Percentiles rank a stretch among this genome's conserved stretches.
These are phyloP conservation scores for Lacanobia oleracea DNA, from an alignment of 2,888 invertebrate species.

Conservation along the genomic window DNA sequence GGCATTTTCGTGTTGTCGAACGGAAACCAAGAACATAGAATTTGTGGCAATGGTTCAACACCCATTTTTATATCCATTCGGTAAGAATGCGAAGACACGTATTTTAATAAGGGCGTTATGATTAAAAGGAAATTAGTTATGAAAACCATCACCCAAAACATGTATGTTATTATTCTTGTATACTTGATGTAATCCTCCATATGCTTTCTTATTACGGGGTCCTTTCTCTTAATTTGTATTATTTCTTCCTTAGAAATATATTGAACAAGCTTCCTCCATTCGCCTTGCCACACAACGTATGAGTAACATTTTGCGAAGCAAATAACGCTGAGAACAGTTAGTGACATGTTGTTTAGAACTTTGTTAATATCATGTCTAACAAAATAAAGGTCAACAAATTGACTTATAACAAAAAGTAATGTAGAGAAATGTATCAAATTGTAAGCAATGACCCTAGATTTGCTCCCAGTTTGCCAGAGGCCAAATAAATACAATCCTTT, in stretches of 20 bases:
- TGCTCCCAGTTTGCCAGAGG: conserved; percentile 73
- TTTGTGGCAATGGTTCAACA: conserved; percentile 75
- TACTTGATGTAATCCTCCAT: conserved; percentile 76
- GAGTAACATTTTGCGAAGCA: conserved; percentile 71
- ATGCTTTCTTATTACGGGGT: conserved; percentile 56
- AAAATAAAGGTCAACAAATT: conserved; percentile 73
- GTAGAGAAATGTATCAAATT: conserved; percentile 69
- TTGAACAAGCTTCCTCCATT: conserved; percentile 54
- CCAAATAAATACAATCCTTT: conserved; percentile 77
- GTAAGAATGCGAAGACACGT: conserved; percentile 67
- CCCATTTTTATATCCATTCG: conserved; percentile 71
- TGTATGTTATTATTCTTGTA: conserved; percentile 74
- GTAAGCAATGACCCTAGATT: conserved; percentile 66
- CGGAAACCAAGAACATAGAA: conserved; percentile 82
- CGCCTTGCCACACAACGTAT: conserved; percentile 64
- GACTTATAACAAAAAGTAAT: conserved; percentile 69
- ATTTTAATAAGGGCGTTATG: conserved; percentile 74
- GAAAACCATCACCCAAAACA: conserved; percentile 75
- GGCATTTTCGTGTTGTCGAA: conserved; percentile 78
- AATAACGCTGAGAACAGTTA: conserved; percentile 71
- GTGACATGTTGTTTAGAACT: conserved; percentile 75
- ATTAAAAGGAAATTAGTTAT: conserved; percentile 71
- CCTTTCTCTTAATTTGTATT: conserved; percentile 60
- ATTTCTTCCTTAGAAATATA: conserved; percentile 73
- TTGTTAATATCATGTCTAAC: conserved; percentile 73